A percentile compares a stretch with the other conserved stretches of the same genome.
Conservation (phyloP, 2,797 vertebrate genomes). For the Prionace glauca region DNA sequence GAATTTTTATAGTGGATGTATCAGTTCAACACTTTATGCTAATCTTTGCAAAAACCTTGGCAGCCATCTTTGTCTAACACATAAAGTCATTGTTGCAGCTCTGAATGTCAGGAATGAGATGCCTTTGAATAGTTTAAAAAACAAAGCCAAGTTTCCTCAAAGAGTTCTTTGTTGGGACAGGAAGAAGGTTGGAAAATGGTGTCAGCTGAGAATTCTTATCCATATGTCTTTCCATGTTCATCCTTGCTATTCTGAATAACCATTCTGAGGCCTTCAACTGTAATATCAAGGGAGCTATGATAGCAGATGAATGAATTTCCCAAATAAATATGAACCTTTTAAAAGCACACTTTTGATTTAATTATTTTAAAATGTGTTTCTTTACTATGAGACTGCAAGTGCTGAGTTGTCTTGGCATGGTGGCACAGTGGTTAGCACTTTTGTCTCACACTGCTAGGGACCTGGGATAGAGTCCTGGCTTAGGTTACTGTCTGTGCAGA, state of each 20-base stretch:
- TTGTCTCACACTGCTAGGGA: too few relatives aligned
- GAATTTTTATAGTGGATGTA: not conserved
- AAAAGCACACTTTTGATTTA: slow-evolving; percentile 16
- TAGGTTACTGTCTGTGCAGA: too few relatives aligned
- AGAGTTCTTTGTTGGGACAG: slow-evolving; percentile 44
- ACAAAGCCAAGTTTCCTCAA: slow-evolving; percentile 22
- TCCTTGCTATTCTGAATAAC: slow-evolving; percentile 28
- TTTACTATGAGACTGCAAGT: slow-evolving; percentile 2
- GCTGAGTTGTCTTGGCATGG: not conserved
- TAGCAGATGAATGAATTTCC: slow-evolving; percentile 27
- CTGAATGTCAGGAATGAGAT: slow-evolving; percentile 39
- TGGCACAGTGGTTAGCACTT: too few relatives aligned
- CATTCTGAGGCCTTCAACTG: slow-evolving; percentile 33
- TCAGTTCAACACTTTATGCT: slow-evolving; percentile 37
- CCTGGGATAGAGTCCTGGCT: too few relatives aligned
- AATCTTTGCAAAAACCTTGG: slow-evolving; percentile 16
- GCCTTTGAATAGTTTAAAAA: slow-evolving; percentile 37
- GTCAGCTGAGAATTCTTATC: slow-evolving; percentile 24
- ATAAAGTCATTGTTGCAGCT: not conserved
- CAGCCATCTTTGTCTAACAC: slow-evolving; percentile 28
- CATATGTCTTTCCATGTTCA: not conserved
- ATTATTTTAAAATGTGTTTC: slow-evolving; percentile 30
- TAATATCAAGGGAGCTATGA: slow-evolving; percentile 23
- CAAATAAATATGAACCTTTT: slow-evolving; percentile 30
- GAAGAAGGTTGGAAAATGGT: slow-evolving; percentile 35